Percentiles rank a stretch among this genome's conserved stretches.
Conservation (phyloP, 2,888 invertebrate species). For the Sinodicranocentrus sp. region DNA sequence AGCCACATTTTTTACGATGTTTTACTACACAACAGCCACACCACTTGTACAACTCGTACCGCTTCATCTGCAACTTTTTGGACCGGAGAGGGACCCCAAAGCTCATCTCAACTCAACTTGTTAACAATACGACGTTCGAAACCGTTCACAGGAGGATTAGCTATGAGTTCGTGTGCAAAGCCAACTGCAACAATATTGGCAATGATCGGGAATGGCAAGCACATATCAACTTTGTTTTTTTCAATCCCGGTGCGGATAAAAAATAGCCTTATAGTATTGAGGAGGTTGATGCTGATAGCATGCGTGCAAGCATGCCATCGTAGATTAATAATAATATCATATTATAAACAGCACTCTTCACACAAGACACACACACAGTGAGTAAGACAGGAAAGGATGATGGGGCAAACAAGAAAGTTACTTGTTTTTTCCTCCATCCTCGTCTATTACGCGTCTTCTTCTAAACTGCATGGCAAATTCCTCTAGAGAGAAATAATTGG, state of each 20-base stretch:
- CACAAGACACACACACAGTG: conserved; percentile 25
- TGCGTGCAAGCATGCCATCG: conserved; percentile 65
- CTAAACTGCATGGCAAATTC: conserved; percentile 11
- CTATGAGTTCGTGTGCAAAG: conserved; percentile 5
- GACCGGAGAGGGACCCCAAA: not conserved
- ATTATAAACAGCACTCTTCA: conserved; percentile 49
- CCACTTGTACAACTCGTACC: conserved; percentile 17
- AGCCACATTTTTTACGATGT: not conserved
- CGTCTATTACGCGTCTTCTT: conserved; percentile 11
- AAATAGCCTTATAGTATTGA: not conserved
- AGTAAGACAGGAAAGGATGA: not conserved
- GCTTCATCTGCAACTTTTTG: conserved; percentile 7
- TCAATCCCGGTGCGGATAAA: conserved; percentile 38
- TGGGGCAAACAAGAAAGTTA: conserved; percentile 9
- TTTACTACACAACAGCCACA: too few species aligned
- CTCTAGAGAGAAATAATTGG: conserved; percentile 24
- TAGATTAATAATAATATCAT: conserved; percentile 56
- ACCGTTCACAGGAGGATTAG: conserved; percentile 13
- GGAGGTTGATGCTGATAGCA: conserved; percentile 48
- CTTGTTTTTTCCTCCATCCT: conserved; percentile 10
- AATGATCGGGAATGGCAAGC: conserved; percentile 33
- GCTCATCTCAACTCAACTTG: too few species aligned
- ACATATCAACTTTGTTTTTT: conserved; percentile 27
- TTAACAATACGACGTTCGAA: not conserved
- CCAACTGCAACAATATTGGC: conserved; percentile 20